Base-by-base conservation (phyloP, 2,888 invertebrate genomes). In the Zaprionus lineosus region DNA sequence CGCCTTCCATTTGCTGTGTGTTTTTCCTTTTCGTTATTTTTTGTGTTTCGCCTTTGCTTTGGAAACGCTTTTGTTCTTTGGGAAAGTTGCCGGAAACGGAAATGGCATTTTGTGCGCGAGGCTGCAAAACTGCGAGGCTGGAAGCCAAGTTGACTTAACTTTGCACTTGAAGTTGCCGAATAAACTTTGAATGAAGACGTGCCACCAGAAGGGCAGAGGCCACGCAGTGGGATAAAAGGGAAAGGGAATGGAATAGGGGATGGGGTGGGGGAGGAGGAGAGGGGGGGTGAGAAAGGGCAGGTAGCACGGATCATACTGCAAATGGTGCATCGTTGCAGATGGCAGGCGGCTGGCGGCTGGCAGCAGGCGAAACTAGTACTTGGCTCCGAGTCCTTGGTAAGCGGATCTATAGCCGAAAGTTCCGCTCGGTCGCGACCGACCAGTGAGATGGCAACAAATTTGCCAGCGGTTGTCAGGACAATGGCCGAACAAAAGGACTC, bases 81-180 rank as follows among this genome's bases (percentile, higher is more conserved):
- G 61, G 58, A 66, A 78, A 82, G 69, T 75, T 78, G 66, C 82
- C 84, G 81, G 81, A 84, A 84, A 76, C 76, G 84, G 81, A 84
- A 82, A 84, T 84, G 78, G 81, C 76, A 84, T 82, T 84, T 81
- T 78, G 76, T 79, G 79, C 43, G 1, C 37, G 46, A 58, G 46
- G 55, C 50, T n/a, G n/a, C n/a, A n/a, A n/a, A n/a, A n/a, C n/a
- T n/a, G n/a, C n/a, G n/a, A n/a, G 43, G 63, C 64, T 66, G 62
- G 53, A 31, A 46, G 50, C 50, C 56, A 78, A 76, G 83, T 83
- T 77, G 73, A 74, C 76, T 84, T 84, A 82, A 84, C 82, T 84
- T 82, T 82, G 76, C 76, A 75, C 73, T 84, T 83, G 55, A 66
- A 81, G 75, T 82, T 84, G 67, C 82, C 82, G 75, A 77, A 82